Base-by-base conservation (phyloP, 1,140 invertebrate genomes). In the Hypsibius dujardini region DNA sequence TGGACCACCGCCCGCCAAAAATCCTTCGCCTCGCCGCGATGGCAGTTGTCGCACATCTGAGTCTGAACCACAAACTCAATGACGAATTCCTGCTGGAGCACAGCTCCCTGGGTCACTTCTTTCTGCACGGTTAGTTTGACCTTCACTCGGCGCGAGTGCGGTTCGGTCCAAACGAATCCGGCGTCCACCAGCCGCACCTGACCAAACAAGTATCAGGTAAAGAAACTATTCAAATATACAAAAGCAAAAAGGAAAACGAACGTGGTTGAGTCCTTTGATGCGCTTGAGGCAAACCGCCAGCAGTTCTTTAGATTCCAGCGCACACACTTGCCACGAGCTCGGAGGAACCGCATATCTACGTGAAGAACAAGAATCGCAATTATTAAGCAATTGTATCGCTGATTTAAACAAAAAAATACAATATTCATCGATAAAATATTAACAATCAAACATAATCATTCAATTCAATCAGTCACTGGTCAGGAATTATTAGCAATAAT, bases 11-110 rank as follows among this genome's bases (percentile, higher is more conserved):
- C 92, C 77, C 88, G 87, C 96, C 96, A 99, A 79, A 87, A 98
- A 81, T 98, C 90, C 80, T 99, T 95, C 0, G 95, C 95, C 81
- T 99, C 95, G 0, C 86, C 86, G 40, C 93, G 84, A 79, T 97
- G 94, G 80, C 96, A 99, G 73, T 96, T 90, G 78, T 92, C 88
- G 81, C 96, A 99, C 89, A 98, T 95, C 77, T 95, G 92, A 83
- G 89, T 86, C 75, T 86, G 86, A 0, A 98, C 84, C 1, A 85
- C 85, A 79, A 87, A 99, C 79, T 98, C 95, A 42, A 98, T 92
- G 70, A 96, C 82, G 79, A 98, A 97, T 1, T 89, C 85, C 81
- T 95, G 92, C 76, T 95, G 82, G 14, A 85, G 75, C 12, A 84
- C 78, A 1, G 83, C 82, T 56, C 81, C 80, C 72, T 81, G 79